Evolutionary conservation across 1,140 invertebrate genomes (phyloP).

Genomic region (Chelonus insularis): DNA sequence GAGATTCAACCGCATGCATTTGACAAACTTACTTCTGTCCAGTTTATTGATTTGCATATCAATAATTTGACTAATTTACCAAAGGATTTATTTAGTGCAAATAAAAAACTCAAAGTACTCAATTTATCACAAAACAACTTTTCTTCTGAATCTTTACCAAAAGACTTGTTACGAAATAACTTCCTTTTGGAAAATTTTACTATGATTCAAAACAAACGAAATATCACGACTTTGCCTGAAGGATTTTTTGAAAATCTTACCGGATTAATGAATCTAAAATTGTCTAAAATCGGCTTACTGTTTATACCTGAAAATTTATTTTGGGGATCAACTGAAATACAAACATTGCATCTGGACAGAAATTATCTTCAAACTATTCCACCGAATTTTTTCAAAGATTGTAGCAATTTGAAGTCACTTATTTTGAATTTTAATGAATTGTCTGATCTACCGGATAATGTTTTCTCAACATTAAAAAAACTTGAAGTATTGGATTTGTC

Average conservation of each 20-base stretch:
- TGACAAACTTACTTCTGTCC: constrained; percentile 61
- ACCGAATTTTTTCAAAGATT: constrained; percentile 62
- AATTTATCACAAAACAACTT: constrained; percentile 67
- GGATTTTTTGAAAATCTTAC: constrained; percentile 63
- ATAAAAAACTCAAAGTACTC: constrained; percentile 63
- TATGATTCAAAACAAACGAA: constrained; percentile 54
- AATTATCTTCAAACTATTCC: constrained; percentile 64
- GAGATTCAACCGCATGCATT: constrained; percentile 66
- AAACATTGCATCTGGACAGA: constrained; percentile 61
- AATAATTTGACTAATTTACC: constrained; percentile 65
- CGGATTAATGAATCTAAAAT: constrained; percentile 59
- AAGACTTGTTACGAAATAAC: constrained; percentile 63
- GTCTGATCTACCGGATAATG: constrained; percentile 56
- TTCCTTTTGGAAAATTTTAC: constrained; percentile 57
- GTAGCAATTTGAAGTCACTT: constrained; percentile 61
- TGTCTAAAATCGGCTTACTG: constrained; percentile 59
- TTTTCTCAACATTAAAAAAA: constrained; percentile 59
- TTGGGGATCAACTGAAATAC: constrained; percentile 59
- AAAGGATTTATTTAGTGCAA: constrained; percentile 63
- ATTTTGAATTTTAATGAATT: constrained; percentile 65
- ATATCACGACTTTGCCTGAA: constrained; percentile 60
- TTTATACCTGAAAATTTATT: constrained; percentile 64
- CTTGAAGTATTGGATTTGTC: constrained; percentile 58
- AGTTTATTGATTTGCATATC: constrained; percentile 65
- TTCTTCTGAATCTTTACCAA: constrained; percentile 57